phyloP scores from a whole-genome alignment of 1,140 invertebrate species.

The Zeugodacus cucurbitae region DNA sequence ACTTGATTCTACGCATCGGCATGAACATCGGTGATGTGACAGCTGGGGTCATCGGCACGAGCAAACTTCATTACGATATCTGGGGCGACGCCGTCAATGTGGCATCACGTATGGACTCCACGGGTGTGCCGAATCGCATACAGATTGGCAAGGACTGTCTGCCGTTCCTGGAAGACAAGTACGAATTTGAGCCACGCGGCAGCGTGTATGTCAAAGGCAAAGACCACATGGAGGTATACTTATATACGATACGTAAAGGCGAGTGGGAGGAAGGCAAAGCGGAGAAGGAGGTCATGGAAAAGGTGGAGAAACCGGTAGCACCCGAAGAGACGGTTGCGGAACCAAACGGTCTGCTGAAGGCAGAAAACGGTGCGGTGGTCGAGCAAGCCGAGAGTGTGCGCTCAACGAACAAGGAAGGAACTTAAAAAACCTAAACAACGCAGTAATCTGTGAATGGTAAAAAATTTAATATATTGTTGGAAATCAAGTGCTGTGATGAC shows the following conservation, averaged over 20 bases:
- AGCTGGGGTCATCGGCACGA: conserved; percentile 95
- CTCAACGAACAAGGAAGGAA: not conserved
- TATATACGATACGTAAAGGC: conserved; percentile 64
- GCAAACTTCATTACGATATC: conserved; percentile 96
- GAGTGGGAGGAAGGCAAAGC: conserved; percentile 25
- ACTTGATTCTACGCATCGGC: conserved; percentile 89
- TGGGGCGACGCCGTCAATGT: conserved; percentile 99
- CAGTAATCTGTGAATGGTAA: not conserved
- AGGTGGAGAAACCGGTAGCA: not conserved
- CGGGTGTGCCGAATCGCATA: conserved; percentile 85
- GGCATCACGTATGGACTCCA: conserved; percentile 95
- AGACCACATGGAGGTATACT: conserved; percentile 91
- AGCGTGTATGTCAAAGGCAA: conserved; percentile 95
- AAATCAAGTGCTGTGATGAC: conserved; percentile 20
- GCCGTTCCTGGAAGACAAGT: conserved; percentile 73
- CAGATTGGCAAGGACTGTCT: conserved; percentile 85
- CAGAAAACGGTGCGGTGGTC: not conserved
- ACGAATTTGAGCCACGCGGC: conserved; percentile 85
- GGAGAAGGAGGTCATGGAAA: not conserved
- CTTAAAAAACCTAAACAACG: not conserved
- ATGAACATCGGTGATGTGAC: conserved; percentile 91
- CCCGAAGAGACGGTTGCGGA: not conserved
- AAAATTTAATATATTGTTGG: not conserved
- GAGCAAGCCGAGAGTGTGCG: not conserved
- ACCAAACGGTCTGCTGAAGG: not conserved